These are phyloP conservation scores for Sarcophaga peregrina DNA, from an alignment of 1,140 invertebrate species.

Conservation along the genomic window DNA sequence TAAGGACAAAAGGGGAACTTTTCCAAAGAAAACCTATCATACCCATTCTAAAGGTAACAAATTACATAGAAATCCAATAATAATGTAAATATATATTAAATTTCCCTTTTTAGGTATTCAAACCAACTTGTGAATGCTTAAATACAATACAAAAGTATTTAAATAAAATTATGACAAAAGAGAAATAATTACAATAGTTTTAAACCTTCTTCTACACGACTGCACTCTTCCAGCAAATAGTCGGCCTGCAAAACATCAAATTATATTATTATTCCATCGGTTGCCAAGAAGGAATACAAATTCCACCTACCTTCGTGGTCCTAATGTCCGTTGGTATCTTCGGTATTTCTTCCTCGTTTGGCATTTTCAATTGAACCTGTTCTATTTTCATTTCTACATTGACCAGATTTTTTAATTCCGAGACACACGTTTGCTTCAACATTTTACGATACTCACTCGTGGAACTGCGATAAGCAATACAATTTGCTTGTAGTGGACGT, in stretches of 20 bases:
- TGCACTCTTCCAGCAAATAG: constrained; percentile 14
- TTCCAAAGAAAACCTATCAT: constrained; percentile 52
- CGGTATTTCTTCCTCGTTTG: constrained; percentile 37
- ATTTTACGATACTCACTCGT: constrained; percentile 40
- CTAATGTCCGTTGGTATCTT: neutral
- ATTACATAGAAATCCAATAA: constrained; percentile 19
- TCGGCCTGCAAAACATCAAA: constrained; percentile 6
- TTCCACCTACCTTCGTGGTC: neutral
- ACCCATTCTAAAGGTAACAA: constrained; percentile 60
- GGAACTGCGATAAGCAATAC: constrained; percentile 44
- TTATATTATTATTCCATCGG: constrained; percentile 8
- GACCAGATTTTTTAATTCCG: constrained; percentile 44
- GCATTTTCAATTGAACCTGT: constrained; percentile 30
- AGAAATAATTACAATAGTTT: constrained; percentile 22
- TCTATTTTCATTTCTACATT: constrained; percentile 44
- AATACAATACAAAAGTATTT: constrained; percentile 49
- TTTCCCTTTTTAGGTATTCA: constrained; percentile 48
- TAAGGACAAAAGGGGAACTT: constrained; percentile 60
- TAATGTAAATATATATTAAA: constrained; percentile 37
- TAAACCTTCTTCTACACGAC: constrained; percentile 10
- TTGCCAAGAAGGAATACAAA: neutral
- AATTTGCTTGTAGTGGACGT: constrained; percentile 43
- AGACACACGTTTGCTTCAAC: constrained; percentile 39
- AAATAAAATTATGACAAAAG: constrained; percentile 34
- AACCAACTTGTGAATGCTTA: constrained; percentile 51